Evolutionary conservation across 1,140 invertebrate genomes (phyloP), one percentile per base, ranked within the genome.

Genomic region (Lordiphosa collinella): DNA sequence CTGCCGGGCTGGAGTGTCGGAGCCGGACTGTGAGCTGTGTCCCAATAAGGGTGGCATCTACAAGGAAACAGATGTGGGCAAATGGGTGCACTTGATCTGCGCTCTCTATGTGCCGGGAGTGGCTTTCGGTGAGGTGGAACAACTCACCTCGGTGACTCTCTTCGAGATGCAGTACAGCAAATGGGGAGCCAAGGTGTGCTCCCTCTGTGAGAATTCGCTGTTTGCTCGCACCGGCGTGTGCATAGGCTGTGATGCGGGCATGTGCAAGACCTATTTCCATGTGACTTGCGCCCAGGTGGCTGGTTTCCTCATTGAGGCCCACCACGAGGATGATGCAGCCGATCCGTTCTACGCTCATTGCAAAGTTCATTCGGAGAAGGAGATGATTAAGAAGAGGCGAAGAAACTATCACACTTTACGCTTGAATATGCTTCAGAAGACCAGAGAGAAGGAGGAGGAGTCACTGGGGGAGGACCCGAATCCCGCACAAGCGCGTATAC

Each of bases 281-380:
- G 97, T 99, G 13, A 99, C 97, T 8, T 99, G 97, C 91, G 97
- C 97, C 13, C 97, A 99, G 90, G 92, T 94, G 35, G 95, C 97
- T 87, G 98, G 98, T 1, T 90, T 98, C 34, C 89, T 99, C 8
- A 96, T 96, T 0, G 97, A 99, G 90, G 96, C 96, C 0, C 95
- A 97, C 79, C 94, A 95, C 5, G 97, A 98, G 86, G 97, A 98
- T 89, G 96, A 98, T 79, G 96, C 98, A 74, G 97, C 97, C 1
- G 97, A 99, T 91, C 97, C 97, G 1, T 99, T 98, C 89, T 99
- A 97, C 89, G 97, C 97, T 0, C 97, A 99, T 85, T 99, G 98
- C 87, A 96, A 96, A 89, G 91, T 97, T 16, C 96, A 97, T 89
- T 96, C 95, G 0, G 95, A 97, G 73, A 96, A 96, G 87, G 92